Evolutionary conservation across 2,888 invertebrate genomes (phyloP).

Genomic region (Xanthostigma xanthostigma): DNA sequence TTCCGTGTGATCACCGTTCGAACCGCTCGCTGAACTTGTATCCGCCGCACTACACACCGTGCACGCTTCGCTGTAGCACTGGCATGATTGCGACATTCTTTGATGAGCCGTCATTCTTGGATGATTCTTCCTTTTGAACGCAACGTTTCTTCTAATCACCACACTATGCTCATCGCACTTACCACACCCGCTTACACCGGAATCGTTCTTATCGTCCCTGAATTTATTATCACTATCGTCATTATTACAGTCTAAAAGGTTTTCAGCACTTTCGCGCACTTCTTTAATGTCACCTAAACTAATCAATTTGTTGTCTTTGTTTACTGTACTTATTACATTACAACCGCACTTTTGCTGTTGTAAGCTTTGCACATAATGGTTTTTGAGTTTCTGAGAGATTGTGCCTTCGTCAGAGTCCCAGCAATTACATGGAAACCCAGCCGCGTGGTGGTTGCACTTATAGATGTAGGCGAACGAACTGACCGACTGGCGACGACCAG

Average conservation of each 20-base stretch:
- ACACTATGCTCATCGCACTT: conserved; percentile 34
- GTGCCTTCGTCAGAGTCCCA: conserved; percentile 28
- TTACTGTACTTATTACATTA: not conserved
- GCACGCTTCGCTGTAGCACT: conserved; percentile 27
- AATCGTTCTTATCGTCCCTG: conserved; percentile 29
- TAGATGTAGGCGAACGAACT: conserved; percentile 31
- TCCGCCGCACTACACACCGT: conserved; percentile 22
- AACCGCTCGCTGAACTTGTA: conserved; percentile 21
- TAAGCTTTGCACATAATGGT: conserved; percentile 27
- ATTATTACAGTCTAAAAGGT: conserved; percentile 28
- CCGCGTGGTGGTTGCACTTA: conserved; percentile 31
- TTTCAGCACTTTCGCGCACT: conserved; percentile 31
- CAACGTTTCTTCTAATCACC: conserved; percentile 22
- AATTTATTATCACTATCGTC: conserved; percentile 24
- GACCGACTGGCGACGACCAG: conserved; percentile 30
- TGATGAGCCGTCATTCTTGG: conserved; percentile 22
- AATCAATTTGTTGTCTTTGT: conserved; percentile 19
- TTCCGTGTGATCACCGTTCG: conserved; percentile 28
- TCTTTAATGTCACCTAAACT: conserved; percentile 31
- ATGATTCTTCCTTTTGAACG: conserved; percentile 30
- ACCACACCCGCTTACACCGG: conserved; percentile 33
- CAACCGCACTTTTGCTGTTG: conserved; percentile 15
- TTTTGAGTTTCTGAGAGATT: conserved; percentile 27
- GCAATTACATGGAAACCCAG: conserved; percentile 30
- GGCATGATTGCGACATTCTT: conserved; percentile 27